These are phyloP conservation scores for Gulo gulo DNA, from an alignment of 2,113 vertebrate species.

Conservation along the genomic window DNA sequence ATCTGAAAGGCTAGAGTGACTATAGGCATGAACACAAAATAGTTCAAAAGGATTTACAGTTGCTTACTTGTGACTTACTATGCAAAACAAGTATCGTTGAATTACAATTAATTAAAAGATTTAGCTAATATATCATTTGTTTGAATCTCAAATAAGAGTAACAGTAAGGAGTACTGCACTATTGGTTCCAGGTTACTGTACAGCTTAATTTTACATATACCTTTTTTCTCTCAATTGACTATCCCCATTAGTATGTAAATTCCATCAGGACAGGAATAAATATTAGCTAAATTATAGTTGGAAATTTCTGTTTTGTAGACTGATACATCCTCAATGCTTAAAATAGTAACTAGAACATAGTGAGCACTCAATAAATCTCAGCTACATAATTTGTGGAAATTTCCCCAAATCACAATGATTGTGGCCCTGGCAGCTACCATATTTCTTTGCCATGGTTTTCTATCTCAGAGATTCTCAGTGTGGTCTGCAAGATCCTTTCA, in stretches of 20 bases:
- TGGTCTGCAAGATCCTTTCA: not conserved
- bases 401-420: not conserved
- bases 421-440: too few relatives aligned
- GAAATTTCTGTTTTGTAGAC: not conserved
- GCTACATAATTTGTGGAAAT: constrained; percentile 3
- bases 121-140: not conserved
- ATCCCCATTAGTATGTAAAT: not conserved
- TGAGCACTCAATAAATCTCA: not conserved
- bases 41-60: not conserved
- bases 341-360: not conserved
- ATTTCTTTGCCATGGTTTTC: too few relatives aligned
- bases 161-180: not conserved
- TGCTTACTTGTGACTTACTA: constrained; percentile 20
- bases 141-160: not conserved
- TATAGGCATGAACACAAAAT: not conserved
- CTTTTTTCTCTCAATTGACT: not conserved
- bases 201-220: not conserved
- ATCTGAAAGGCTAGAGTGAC: not conserved
- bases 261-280: not conserved
- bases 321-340: not conserved
- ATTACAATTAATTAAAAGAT: not conserved
- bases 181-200: constrained; percentile 15
- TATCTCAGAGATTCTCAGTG: not conserved
- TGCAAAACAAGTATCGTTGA: not conserved
- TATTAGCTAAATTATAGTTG: not conserved